phyloP scores from a whole-genome alignment of 2,797 vertebrate genomes.

The Microctenopoma lineatum region DNA sequence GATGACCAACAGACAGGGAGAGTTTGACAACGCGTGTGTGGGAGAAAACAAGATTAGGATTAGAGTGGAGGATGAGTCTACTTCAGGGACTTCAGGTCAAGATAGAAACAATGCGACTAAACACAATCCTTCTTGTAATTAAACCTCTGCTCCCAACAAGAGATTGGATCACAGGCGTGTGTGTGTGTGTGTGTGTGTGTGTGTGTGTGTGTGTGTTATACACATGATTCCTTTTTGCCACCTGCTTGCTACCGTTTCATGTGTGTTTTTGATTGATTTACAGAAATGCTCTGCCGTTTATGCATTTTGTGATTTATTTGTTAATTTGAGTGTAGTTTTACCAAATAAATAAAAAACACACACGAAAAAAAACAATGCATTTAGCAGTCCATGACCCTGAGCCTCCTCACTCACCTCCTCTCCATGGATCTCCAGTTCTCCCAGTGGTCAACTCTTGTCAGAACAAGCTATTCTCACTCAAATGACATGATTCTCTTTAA shows the following conservation, averaged over 20 bases:
- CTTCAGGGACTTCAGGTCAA: conserved; percentile 45
- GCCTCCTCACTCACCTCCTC: neutral
- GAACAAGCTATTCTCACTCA: neutral
- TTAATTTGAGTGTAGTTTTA: neutral
- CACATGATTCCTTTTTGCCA: neutral
- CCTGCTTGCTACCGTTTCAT: neutral
- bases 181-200: neutral
- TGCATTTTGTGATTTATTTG: neutral
- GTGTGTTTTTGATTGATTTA: neutral
- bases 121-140: conserved; percentile 63
- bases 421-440: conserved; percentile 21
- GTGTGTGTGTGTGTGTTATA: conserved; percentile 3
- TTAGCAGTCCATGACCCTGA: no score
- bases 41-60: conserved; percentile 71
- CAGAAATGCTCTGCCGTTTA: neutral
- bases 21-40: conserved; percentile 18
- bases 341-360: neutral
- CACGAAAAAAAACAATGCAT: no score
- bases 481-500: conserved; percentile 7
- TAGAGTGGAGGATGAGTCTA: conserved; percentile 53
- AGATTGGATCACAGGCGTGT: conserved; percentile 37
- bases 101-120: conserved; percentile 44
- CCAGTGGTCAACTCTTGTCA: conserved; percentile 33
- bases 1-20: conserved; percentile 6
- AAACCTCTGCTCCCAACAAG: conserved; percentile 51